Base-by-base conservation (phyloP, 2,888 invertebrate genomes). In the Folsomia candida region DNA sequence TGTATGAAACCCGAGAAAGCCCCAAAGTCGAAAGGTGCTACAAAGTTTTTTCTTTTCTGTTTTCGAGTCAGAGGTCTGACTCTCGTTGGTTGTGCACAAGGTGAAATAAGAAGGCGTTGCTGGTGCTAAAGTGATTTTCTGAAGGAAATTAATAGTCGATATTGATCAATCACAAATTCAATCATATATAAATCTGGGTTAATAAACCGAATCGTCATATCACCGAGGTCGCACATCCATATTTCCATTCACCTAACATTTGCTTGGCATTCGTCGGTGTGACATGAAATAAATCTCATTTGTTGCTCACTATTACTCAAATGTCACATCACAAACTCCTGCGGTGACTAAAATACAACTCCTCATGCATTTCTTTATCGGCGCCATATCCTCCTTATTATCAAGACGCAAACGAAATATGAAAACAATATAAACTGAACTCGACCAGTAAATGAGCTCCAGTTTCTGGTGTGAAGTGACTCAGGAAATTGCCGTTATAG, bases 111-210 rank as follows among this genome's bases (percentile, higher is more conserved):
- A n/a, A n/a, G n/a, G n/a, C n/a, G n/a, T n/a, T n/a, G n/a, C n/a
- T n/a, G n/a, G n/a, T n/a, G n/a, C n/a, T n/a, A n/a, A n/a, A n/a
- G n/a, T n/a, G n/a, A n/a, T n/a, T n/a, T n/a, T n/a, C n/a, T n/a
- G n/a, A n/a, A n/a, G n/a, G n/a, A n/a, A n/a, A 47, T 47, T 24
- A 25, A 62, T 29, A n/a, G 37, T 3, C 11, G 37, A 29, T 62
- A 62, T 62, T 62, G 62, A 62, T 62, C 62, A 62, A 62, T 62
- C 62, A 29, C 37, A 29, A 29, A 29, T 4, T 37, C 22, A 11
- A 47, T 47, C n/a, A n/a, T n/a, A n/a, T n/a, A n/a, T n/a, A n/a
- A 62, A 62, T 29, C 62, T 62, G 22, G 62, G 62, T 62, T 62
- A 62, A 29, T 29, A 62, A 29, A 4, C 47, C 47, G 18, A 47